These are phyloP conservation scores for Dicaeum eximium DNA, from an alignment of 2,113 vertebrate genomes.

Conservation along the genomic window DNA sequence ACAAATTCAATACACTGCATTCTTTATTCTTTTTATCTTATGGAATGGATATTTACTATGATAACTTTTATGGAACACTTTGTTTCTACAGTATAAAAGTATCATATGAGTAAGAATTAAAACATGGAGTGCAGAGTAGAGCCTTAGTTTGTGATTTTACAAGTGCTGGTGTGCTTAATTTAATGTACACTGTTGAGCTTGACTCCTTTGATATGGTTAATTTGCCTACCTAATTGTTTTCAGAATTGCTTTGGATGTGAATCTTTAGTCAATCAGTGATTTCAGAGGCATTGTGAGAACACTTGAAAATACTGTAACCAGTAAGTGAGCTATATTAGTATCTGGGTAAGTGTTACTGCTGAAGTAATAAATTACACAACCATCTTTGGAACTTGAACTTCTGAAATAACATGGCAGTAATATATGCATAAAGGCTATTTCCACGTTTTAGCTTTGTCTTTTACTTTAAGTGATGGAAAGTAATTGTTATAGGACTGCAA, in stretches of 20 bases:
- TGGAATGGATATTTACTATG: neutral
- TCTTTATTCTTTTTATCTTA: neutral
- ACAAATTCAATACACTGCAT: neutral
- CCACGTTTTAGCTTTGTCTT: constrained; percentile 51
- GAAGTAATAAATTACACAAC: constrained; percentile 42
- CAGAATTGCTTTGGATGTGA: neutral
- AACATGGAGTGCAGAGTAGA: neutral
- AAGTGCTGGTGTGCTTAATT: neutral
- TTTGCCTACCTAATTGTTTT: neutral
- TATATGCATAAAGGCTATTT: constrained; percentile 41
- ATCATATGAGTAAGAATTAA: neutral
- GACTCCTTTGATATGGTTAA: neutral
- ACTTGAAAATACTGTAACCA: constrained; percentile 6
- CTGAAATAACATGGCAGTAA: constrained; percentile 47
- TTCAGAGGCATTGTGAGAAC: neutral
- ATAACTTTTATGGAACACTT: neutral
- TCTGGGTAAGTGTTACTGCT: constrained; percentile 7
- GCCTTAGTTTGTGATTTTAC: neutral
- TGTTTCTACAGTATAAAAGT: neutral
- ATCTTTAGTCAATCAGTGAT: neutral
- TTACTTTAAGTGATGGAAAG: constrained; percentile 50
- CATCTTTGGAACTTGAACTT: constrained; percentile 38
- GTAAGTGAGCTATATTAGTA: neutral
- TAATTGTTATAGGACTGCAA: constrained; percentile 50
- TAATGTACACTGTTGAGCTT: neutral